Evolutionary conservation across 1,140 invertebrate genomes (phyloP), one percentile per base, ranked within the genome.

Genomic region (Euwallacea similis): DNA sequence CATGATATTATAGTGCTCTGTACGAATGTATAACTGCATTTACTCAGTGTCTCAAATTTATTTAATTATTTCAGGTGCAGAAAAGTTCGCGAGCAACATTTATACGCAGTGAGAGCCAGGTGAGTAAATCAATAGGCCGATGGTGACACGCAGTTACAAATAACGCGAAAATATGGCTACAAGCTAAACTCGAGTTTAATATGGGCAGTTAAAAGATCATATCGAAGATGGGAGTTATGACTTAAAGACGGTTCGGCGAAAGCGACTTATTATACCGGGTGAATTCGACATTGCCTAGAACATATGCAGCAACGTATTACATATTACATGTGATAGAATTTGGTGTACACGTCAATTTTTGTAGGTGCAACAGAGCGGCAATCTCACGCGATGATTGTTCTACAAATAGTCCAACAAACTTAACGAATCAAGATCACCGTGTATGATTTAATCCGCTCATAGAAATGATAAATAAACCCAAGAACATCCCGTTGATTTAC

Each of bases 211-310:
- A 72, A 77, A 77, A 76, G 78, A 79, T 79, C 78, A 75, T 78
- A 79, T 79, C 78, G 75, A 74, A 73, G 62, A 59, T 73, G 66
- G 75, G 71, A 79, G 75, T 77, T 79, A 79, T 76, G 75, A 64
- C 68, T 64, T 44, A 46, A 2, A 42, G 41, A 64, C 21, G 41
- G 60, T 43, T 55, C 21, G 42, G 61, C 6, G 68, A 46, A 64
- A 55, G 60, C 54, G 50, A 8, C 55, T 61, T 60, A 15, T 7
- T 58, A 43, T 61, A 61, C 59, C 11, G 33, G 42, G 42, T 43
- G 59, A 42, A 61, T 43, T 16, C 2, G 13, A 50, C 21, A 33
- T 33, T 33, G 21, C 21, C 21, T 33, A 33, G 21, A 33, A 33
- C 21, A 33, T 33, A 33, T 33, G 21, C 21, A 33, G 21, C 21